phyloP scores from a whole-genome alignment of 2,797 vertebrate species.

The Chrosomus eos region DNA sequence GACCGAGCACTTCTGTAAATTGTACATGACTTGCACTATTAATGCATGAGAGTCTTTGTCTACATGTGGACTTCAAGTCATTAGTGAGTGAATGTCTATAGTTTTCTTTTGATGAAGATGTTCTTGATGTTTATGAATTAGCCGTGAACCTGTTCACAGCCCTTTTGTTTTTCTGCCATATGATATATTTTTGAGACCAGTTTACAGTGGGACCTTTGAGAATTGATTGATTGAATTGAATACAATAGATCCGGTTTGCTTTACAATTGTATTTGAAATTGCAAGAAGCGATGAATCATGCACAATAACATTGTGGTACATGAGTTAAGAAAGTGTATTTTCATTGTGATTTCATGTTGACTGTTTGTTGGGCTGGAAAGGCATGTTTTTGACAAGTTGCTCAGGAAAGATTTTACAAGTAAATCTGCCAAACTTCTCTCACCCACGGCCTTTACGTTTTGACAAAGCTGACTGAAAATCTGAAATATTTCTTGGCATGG shows the following conservation, averaged over 20 bases:
- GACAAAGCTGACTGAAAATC: constrained; percentile 17
- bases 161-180: not conserved
- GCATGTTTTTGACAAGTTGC: constrained; percentile 13
- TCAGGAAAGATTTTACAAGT: constrained; percentile 20
- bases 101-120: constrained; percentile 12
- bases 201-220: not conserved
- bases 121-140: constrained; percentile 7
- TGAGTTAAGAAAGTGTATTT: not conserved
- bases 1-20: constrained; percentile 65
- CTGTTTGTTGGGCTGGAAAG: constrained; percentile 18
- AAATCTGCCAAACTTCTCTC: constrained; percentile 13
- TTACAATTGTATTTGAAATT: not conserved
- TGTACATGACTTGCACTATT: constrained; percentile 58
- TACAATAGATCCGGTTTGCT: not conserved
- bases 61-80: constrained; percentile 19
- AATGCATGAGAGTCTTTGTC: constrained; percentile 58
- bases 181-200: constrained; percentile 16
- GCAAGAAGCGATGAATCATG: not conserved
- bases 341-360: not conserved
- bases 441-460: not conserved
- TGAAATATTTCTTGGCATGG: constrained; percentile 9
- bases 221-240: not conserved
- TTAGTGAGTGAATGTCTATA: constrained; percentile 37
- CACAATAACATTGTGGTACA: not conserved
- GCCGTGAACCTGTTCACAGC: not conserved